These are phyloP conservation scores for Sericinus montela DNA, from an alignment of 2,888 invertebrate genomes.

Conservation along the genomic window DNA sequence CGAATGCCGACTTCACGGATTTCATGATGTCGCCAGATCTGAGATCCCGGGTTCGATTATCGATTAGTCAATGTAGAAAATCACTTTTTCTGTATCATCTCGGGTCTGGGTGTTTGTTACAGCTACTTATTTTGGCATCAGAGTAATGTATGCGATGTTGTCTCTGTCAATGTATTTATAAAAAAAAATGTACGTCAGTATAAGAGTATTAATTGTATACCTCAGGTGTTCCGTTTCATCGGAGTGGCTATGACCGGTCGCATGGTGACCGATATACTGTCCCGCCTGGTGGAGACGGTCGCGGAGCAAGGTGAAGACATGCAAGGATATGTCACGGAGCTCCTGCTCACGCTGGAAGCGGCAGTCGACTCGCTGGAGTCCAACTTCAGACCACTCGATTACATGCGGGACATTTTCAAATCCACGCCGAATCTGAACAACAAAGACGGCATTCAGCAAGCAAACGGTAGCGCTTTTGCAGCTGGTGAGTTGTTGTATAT, in stretches of 20 bases:
- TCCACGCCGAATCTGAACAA: slow-evolving; percentile 97
- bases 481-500: slow-evolving; percentile 39
- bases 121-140: too few relatives aligned
- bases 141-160: too few relatives aligned
- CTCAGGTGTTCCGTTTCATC: slow-evolving; percentile 86
- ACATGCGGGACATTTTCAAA: slow-evolving; percentile 97
- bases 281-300: slow-evolving; percentile 97
- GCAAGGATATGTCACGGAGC: slow-evolving; percentile 99
- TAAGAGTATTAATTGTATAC: too few relatives aligned
- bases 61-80: too few relatives aligned
- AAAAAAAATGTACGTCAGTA: too few relatives aligned
- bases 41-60: too few relatives aligned
- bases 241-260: slow-evolving; percentile 95
- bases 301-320: slow-evolving; percentile 97
- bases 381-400: slow-evolving; percentile 93
- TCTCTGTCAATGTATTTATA: too few relatives aligned
- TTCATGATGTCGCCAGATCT: too few relatives aligned
- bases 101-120: too few relatives aligned
- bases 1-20: too few relatives aligned
- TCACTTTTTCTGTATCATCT: too few relatives aligned
- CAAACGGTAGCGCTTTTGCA: slow-evolving; percentile 46
- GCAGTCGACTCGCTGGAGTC: slow-evolving; percentile 96
- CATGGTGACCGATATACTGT: slow-evolving; percentile 97
- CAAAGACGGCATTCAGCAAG: slow-evolving; percentile 81
- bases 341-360: slow-evolving; percentile 96